Percentiles rank a stretch among this genome's conserved stretches.
Conservation (phyloP, 2,888 invertebrate species). For the Cheilosia variabilis region DNA sequence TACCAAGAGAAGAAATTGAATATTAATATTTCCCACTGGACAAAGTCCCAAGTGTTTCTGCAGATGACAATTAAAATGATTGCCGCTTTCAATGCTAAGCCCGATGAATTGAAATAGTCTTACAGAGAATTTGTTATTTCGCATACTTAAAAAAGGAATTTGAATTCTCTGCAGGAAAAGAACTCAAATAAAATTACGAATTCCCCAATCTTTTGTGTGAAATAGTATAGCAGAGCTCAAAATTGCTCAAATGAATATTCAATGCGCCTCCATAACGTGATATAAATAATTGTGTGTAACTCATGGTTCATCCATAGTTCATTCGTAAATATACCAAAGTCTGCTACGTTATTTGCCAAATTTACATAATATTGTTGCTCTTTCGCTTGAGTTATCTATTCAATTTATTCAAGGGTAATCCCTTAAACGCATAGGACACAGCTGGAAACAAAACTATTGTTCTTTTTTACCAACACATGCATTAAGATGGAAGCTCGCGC, state of each 20-base stretch:
- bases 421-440: neutral
- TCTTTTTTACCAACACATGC: neutral
- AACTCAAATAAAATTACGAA: neutral
- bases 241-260: slow-evolving; percentile 4
- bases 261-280: neutral
- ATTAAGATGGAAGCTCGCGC: neutral
- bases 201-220: neutral
- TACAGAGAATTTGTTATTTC: neutral
- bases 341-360: neutral
- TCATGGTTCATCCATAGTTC: neutral
- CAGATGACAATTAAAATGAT: neutral
- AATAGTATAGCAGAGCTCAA: neutral
- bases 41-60: neutral
- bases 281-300: neutral
- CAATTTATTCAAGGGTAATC: neutral
- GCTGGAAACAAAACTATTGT: neutral
- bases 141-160: neutral
- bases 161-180: neutral
- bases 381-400: neutral
- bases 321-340: neutral
- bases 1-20: neutral
- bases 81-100: neutral
- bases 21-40: neutral
- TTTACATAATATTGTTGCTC: neutral
- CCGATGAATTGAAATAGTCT: neutral